A percentile compares a stretch with the other conserved stretches of the same genome.
Conservation (phyloP, 37 sponge, comb jelly and placozoan genomes). For the Haliclona indistincta region DNA sequence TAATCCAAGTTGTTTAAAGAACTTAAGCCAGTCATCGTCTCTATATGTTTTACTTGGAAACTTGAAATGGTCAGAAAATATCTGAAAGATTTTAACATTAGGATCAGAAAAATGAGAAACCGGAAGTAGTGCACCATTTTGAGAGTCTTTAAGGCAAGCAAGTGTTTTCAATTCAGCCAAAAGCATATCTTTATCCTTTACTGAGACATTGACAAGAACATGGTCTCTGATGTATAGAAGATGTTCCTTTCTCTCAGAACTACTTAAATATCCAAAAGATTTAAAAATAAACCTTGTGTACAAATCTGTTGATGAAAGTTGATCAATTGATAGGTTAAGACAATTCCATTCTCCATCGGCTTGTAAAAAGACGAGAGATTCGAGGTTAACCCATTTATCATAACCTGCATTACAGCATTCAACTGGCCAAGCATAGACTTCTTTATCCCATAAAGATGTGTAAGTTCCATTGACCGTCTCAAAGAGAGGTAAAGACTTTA, state of each 20-base stretch:
- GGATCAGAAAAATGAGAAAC: constrained; percentile 3
- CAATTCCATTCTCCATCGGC: neutral
- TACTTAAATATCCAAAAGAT: neutral
- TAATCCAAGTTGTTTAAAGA: neutral
- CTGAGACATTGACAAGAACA: neutral
- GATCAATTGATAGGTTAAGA: too few species aligned
- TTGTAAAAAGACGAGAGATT: neutral
- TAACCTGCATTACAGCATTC: neutral
- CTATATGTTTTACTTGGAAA: neutral
- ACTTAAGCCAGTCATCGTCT: neutral
- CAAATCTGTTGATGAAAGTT: neutral
- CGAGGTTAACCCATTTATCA: neutral
- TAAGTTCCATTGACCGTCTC: constrained; percentile 24
- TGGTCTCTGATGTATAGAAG: constrained; percentile 2
- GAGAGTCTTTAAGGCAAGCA: neutral
- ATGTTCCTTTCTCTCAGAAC: constrained; percentile 3
- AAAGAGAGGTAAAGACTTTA: constrained; percentile 45
- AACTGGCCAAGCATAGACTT: constrained; percentile 42
- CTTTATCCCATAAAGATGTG: constrained; percentile 1
- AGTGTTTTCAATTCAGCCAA: neutral
- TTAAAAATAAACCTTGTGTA: neutral
- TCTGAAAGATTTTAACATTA: neutral
- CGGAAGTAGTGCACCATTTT: neutral
- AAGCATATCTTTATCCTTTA: neutral
- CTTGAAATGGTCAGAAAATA: neutral